These are phyloP conservation scores for Vireo altiloquus DNA, from an alignment of 2,113 vertebrate species.

Conservation along the genomic window DNA sequence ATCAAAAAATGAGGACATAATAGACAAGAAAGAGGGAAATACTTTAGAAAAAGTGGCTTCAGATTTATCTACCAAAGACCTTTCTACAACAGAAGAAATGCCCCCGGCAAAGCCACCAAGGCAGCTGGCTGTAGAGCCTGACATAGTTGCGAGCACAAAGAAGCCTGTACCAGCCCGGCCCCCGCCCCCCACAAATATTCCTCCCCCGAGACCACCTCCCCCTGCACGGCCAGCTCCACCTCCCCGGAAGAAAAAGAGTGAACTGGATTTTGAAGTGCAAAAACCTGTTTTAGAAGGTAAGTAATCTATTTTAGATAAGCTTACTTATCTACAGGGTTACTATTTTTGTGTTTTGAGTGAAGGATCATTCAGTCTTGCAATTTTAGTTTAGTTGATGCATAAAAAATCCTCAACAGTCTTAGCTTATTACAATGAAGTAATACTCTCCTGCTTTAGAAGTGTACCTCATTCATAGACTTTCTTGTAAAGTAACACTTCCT, in stretches of 20 bases:
- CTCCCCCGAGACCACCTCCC: conserved; percentile 90
- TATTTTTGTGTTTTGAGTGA: neutral
- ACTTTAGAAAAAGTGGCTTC: conserved; percentile 73
- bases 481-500: neutral
- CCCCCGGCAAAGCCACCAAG: conserved; percentile 87
- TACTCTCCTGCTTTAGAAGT: neutral
- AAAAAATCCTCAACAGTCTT: neutral
- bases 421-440: neutral
- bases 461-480: neutral
- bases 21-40: conserved; percentile 70
- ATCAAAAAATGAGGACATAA: conserved; percentile 19
- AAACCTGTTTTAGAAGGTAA: conserved; percentile 86
- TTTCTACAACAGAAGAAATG: conserved; percentile 61
- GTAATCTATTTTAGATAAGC: neutral
- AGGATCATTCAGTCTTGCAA: neutral
- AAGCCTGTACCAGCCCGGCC: conserved; percentile 88
- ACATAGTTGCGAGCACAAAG: conserved; percentile 98
- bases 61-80: conserved; percentile 69
- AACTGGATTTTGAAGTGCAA: conserved; percentile 78
- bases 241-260: conserved; percentile 86
- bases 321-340: neutral
- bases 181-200: conserved; percentile 82
- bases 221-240: conserved; percentile 85
- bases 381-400: neutral
- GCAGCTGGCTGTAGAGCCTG: conserved; percentile 88